Evolutionary conservation across 2,113 vertebrate species (phyloP).

Genomic region (Callorhinus ursinus): DNA sequence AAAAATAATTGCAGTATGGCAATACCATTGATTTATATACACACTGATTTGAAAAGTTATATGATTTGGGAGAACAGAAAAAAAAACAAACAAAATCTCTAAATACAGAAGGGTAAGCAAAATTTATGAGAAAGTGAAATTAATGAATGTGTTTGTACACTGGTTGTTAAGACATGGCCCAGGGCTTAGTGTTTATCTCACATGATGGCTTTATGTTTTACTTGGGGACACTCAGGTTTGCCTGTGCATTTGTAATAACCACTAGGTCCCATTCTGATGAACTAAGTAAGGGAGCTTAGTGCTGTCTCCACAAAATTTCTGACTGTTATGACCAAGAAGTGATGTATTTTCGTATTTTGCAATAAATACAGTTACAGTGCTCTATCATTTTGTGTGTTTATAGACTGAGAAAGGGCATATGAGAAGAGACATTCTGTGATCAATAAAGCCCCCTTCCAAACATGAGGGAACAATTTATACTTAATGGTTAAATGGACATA

Average conservation of each 20-base stretch:
- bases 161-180: neutral
- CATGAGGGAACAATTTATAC: neutral
- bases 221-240: neutral
- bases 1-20: constrained; percentile 26
- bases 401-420: neutral
- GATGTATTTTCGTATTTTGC: neutral
- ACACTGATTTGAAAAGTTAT: constrained; percentile 1
- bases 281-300: constrained; percentile 11
- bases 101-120: neutral
- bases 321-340: neutral
- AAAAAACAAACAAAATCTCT: neutral
- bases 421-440: neutral
- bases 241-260: neutral
- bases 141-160: neutral
- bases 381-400: neutral
- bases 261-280: neutral
- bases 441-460: neutral
- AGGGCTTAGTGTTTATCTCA: neutral
- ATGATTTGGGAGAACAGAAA: neutral
- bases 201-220: neutral
- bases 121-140: constrained; percentile 11
- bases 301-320: neutral
- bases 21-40: neutral
- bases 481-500: neutral
- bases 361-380: neutral